Conservation (phyloP, 2,797 vertebrate genomes). For the Anabas testudineus region DNA sequence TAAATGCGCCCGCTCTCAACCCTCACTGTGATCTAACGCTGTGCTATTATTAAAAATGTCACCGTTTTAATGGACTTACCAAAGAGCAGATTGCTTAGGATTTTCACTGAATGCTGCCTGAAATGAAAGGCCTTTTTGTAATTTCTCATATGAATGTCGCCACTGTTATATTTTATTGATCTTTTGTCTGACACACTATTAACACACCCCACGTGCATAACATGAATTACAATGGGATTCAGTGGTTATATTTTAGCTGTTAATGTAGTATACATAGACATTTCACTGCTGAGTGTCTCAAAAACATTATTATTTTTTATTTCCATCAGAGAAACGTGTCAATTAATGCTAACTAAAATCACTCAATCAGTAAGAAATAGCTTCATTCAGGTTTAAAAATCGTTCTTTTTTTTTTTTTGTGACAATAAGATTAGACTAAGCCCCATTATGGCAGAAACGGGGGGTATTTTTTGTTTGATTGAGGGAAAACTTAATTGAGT, state of each 20-base stretch:
- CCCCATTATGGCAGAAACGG: background rate
- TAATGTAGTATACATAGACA: background rate
- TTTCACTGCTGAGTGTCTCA: background rate
- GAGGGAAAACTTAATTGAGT: conserved; percentile 61
- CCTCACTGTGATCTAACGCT: conserved; percentile 63
- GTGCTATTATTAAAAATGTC: conserved; percentile 76
- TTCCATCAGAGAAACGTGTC: conserved; percentile 23
- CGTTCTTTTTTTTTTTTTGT: conserved; percentile 27
- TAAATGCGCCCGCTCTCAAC: conserved; percentile 52
- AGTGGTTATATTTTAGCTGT: background rate
- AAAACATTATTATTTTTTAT: conserved; percentile 24
- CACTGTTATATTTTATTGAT: conserved; percentile 44
- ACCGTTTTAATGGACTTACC: conserved; percentile 71
- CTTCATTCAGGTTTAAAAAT: conserved; percentile 34
- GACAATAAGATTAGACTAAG: conserved; percentile 34
- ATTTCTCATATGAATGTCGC: conserved; percentile 32
- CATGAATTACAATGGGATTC: conserved; percentile 29
- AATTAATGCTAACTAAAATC: conserved; percentile 34
- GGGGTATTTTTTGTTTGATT: conserved; percentile 59
- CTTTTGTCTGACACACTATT: conserved; percentile 22
- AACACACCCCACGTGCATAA: background rate
- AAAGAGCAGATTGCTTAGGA: conserved; percentile 57
- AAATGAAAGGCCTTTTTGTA: conserved; percentile 54
- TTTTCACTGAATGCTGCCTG: conserved; percentile 23
- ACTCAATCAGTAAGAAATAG: conserved; percentile 45